Conservation (phyloP, 2,888 invertebrate species). For the Caenorhabditis becei region DNA sequence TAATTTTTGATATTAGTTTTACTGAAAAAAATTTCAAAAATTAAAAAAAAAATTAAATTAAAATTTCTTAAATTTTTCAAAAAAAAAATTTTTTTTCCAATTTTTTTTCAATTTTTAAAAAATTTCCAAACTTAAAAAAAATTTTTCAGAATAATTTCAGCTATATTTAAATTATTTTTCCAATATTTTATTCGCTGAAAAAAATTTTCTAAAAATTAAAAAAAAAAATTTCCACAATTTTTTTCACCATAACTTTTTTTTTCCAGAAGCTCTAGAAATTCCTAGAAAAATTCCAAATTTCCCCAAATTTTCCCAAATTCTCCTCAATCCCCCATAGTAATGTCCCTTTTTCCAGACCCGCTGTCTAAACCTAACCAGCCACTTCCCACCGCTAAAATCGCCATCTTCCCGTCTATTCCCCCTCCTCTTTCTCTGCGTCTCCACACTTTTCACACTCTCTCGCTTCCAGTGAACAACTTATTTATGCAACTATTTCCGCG, state of each 20-base stretch:
- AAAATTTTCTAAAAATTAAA: neutral
- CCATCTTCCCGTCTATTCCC: neutral
- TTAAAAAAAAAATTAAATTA: no score
- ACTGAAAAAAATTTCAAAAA: no score
- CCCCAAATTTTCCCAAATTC: neutral
- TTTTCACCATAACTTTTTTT: neutral
- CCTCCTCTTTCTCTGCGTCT: constrained; percentile 28
- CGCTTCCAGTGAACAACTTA: constrained; percentile 6
- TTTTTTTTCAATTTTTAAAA: no score
- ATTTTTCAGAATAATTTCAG: no score
- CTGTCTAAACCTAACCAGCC: constrained; percentile 72
- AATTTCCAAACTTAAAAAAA: no score
- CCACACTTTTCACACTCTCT: constrained; percentile 22
- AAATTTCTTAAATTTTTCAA: no score
- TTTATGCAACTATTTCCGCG: constrained; percentile 48
- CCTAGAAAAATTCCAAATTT: neutral
- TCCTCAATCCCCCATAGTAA: neutral
- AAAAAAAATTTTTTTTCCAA: no score
- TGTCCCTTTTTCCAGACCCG: constrained; percentile 44
- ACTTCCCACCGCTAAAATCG: constrained; percentile 60
- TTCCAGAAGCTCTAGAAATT: neutral
- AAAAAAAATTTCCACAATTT: no score
- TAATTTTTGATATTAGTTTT: no score
- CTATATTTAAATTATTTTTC: no score
- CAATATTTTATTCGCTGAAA: no score